Evolutionary conservation across 2,797 vertebrate species (phyloP), one percentile per base, ranked within the genome.

Genomic region (Cossypha caffra): DNA sequence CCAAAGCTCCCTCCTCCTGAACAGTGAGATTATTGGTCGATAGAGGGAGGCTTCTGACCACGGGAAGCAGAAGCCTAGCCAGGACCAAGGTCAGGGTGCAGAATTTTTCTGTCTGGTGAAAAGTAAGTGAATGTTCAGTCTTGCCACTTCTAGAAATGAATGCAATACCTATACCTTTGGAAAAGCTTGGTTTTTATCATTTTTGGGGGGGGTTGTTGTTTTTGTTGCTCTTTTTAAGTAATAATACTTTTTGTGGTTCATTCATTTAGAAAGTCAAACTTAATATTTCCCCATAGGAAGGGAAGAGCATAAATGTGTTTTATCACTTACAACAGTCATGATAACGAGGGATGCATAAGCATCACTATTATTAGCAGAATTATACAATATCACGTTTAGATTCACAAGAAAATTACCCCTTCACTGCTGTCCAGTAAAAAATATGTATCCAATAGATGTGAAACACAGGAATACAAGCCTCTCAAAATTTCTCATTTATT

Each of bases 31-130:
- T 52, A n/a, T 45, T 2, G 10, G 88, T 96, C 86, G 57, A 93
- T 89, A 96, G 95, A 93, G 92, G 95, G 92, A 96, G 96, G 92
- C 90, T 96, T 92, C 57, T 95, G 81, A 95, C 78, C 87, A 83
- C 0, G 2, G 19, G 81, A 97, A 86, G 45, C 45, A 92, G 45
- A 15, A 93, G 24, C 45, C 45, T 33, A 37, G 57, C 9, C 86
- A 72, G 54, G 20, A 89, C 35, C 0, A 0, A 8, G 47, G 52
- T 33, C 38, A 26, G n/a, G 48, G 45, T 71, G 67, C 28, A 79
- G 77, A 54, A 66, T 85, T 74, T 47, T 85, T 33, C 59, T 47
- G 25, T 33, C 55, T 52, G 23, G 7, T 67, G 29, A 82, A 88
- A 91, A 24, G 66, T 16, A 88, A 85, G 19, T 11, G 4, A 88